Percentiles rank a stretch among this genome's conserved stretches.
These are phyloP conservation scores for Autographa pulchrina DNA, from an alignment of 2,888 invertebrate genomes.

Conservation along the genomic window DNA sequence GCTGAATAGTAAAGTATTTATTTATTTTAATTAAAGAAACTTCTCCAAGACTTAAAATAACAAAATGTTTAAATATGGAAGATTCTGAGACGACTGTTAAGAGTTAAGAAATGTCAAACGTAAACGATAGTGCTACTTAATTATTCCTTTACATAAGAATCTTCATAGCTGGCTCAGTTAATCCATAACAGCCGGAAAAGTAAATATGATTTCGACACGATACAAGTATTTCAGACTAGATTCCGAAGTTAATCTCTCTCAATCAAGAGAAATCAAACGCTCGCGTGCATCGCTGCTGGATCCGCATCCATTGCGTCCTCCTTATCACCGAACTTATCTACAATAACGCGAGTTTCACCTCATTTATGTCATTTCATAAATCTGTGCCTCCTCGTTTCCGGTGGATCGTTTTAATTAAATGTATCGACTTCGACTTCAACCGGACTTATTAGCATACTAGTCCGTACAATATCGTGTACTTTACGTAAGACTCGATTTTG, in stretches of 20 bases:
- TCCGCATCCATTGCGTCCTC: conserved; percentile 41
- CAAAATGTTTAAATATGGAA: not conserved
- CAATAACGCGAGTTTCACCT: conserved; percentile 64
- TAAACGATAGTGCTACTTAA: not conserved
- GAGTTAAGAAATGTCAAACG: not conserved
- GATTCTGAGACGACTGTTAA: not conserved
- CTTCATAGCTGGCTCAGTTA: not conserved
- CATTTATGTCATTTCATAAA: conserved; percentile 78
- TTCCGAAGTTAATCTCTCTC: not conserved
- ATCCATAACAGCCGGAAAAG: conserved; percentile 4
- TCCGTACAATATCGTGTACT: conserved; percentile 65
- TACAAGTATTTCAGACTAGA: not conserved
- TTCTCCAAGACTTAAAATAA: not conserved
- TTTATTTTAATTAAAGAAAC: not conserved
- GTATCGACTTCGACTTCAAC: conserved; percentile 52
- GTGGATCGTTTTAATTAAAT: conserved; percentile 69
- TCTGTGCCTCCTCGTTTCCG: conserved; percentile 78
- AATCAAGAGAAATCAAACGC: conserved; percentile 12
- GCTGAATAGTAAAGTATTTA: not conserved
- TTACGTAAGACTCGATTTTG: conserved; percentile 65
- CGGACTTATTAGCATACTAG: conserved; percentile 57
- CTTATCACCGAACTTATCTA: conserved; percentile 55
- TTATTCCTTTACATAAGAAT: conserved; percentile 2
- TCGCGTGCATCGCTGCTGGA: conserved; percentile 45
- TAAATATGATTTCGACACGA: not conserved